Evolutionary conservation across 2,888 invertebrate species (phyloP).

Genomic region (Hyppa rectilinea): DNA sequence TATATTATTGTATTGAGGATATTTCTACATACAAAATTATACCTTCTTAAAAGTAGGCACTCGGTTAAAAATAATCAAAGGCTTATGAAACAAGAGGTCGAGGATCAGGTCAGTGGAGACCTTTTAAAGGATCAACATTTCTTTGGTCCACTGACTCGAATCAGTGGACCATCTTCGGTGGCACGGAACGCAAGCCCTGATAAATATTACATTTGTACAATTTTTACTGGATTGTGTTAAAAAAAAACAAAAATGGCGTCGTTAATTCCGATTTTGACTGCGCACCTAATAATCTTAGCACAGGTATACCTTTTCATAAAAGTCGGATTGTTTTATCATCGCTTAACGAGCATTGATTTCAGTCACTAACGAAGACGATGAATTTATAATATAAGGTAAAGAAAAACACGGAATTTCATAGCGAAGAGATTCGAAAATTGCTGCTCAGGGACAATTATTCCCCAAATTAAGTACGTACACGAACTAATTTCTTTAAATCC

Average conservation of each 20-base stretch:
- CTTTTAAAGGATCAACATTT: slow-evolving; percentile 22
- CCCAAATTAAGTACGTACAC: slow-evolving; percentile 41
- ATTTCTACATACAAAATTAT: neutral
- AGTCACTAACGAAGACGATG: too few relatives aligned
- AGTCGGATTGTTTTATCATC: too few relatives aligned
- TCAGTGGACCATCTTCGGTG: slow-evolving; percentile 7
- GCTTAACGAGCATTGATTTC: too few relatives aligned
- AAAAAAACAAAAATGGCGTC: too few relatives aligned
- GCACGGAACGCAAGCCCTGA: neutral
- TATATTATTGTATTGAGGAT: neutral
- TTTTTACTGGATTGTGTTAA: too few relatives aligned
- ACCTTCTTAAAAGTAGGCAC: neutral
- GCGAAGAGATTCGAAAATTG: neutral
- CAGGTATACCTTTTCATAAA: too few relatives aligned
- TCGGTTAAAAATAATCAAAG: slow-evolving; percentile 1
- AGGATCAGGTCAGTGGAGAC: slow-evolving; percentile 1
- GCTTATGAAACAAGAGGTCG: slow-evolving; percentile 1
- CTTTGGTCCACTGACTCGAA: slow-evolving; percentile 13
- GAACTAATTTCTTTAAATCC: slow-evolving; percentile 42
- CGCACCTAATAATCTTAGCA: too few relatives aligned
- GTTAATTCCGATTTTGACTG: too few relatives aligned
- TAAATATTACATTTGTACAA: neutral
- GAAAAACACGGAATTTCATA: too few relatives aligned
- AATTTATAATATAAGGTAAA: too few relatives aligned
- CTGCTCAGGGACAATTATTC: slow-evolving; percentile 21